Evolutionary conservation across 2,888 invertebrate species (phyloP), one percentile per base, ranked within the genome.

Genomic region (Aporophyla lueneburgensis): DNA sequence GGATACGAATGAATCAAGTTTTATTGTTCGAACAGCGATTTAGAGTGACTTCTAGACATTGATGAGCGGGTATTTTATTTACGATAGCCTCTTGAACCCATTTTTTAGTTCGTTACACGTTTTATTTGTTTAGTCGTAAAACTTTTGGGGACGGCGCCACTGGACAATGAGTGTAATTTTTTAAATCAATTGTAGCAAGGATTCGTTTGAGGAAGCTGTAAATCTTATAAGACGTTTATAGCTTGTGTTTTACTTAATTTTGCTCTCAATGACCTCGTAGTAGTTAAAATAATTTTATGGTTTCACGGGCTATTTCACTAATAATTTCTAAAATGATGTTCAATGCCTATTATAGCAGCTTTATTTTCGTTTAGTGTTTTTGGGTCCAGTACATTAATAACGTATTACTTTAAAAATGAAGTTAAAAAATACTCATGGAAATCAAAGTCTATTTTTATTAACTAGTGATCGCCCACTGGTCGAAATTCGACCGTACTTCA

Each of bases 81-180:
- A 96, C 89, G 90, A 88, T 85, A 84, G 89, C 88, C 93, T 93
- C 87, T 93, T 95, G 95, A 94, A 92, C 95, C 91, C 93, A 93
- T 95, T 95, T 93, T 93, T 95, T 92, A 91, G 86, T 87, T 92
- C 89, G 89, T 92, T 89, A 90, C 86, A 83, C 81, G 79, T 88
- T 92, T 92, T 92, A 91, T 91, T 91, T 90, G 91, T 89, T 90
- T 85, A 87, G 87, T 88, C 86, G 88, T 93, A 90, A 91, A 92
- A 86, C 83, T 74, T 80, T 76, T 49, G 77, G 68, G 81, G 79
- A 87, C 88, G 90, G 89, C 92, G 93, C 93, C 93, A 91, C 92
- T 87, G 86, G 78, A 81, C 85, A 87, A 83, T 82, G 80, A 74
- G 43, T 54, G 53, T 85, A 80, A 78, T 84, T 88, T 87, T n/a